Percentiles rank a stretch among this genome's conserved stretches.
Evolutionary conservation across 1,140 invertebrate species (phyloP).

Genomic region (Bacillus rossius): DNA sequence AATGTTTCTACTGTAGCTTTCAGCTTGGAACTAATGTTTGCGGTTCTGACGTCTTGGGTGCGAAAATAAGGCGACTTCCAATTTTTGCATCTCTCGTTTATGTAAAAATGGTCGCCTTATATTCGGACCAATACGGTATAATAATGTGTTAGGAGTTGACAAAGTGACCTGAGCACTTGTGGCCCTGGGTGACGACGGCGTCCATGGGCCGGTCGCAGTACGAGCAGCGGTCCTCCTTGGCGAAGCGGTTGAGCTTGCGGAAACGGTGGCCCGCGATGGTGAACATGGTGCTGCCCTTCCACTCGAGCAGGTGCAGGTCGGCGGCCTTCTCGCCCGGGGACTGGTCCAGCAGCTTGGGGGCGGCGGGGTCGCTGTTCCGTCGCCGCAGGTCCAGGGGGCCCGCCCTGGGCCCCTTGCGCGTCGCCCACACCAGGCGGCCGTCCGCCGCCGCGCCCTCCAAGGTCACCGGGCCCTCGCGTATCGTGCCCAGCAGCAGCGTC

Average conservation of each 20-base stretch:
- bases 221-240: constrained; percentile 71
- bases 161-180: constrained; percentile 60
- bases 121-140: too few relatives aligned
- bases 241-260: constrained; percentile 61
- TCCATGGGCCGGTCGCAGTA: constrained; percentile 72
- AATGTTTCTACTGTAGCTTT: too few relatives aligned
- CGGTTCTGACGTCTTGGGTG: too few relatives aligned
- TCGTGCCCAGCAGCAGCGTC: constrained; percentile 32
- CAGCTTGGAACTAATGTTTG: too few relatives aligned
- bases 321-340: background rate
- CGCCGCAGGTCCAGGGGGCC: constrained; percentile 48
- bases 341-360: constrained; percentile 22
- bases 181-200: constrained; percentile 72
- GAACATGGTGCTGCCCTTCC: constrained; percentile 52
- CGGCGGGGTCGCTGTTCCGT: constrained; percentile 67
- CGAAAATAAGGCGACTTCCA: too few relatives aligned
- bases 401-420: background rate
- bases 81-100: too few relatives aligned
- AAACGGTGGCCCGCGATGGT: constrained; percentile 65
- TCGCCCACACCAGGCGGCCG: too few relatives aligned
- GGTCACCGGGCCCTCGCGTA: constrained; percentile 21
- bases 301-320: constrained; percentile 36
- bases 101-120: too few relatives aligned
- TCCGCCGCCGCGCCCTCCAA: too few relatives aligned
- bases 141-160: too few relatives aligned